phyloP scores from a whole-genome alignment of 2,797 vertebrate genomes.

The Poeciliopsis paucimaculata region DNA sequence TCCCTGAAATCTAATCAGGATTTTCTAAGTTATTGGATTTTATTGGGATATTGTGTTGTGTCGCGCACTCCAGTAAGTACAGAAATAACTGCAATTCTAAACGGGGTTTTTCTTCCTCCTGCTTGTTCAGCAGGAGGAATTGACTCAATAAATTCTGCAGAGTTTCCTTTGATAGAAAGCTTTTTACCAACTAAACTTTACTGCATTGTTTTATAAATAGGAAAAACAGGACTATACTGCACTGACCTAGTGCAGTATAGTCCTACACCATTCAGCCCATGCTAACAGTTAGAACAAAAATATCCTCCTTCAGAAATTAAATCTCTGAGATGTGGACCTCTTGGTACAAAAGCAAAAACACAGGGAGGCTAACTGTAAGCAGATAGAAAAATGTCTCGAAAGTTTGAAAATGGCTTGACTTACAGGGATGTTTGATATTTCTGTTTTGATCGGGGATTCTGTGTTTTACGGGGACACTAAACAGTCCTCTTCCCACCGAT shows the following conservation, averaged over 20 bases:
- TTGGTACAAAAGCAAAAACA: background rate
- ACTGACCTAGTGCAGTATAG: background rate
- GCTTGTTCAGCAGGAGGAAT: background rate
- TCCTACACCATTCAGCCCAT: background rate
- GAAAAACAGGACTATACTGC: background rate
- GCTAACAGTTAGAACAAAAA: background rate
- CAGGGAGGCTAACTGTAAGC: background rate
- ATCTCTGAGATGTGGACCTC: background rate
- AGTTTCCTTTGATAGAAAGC: background rate
- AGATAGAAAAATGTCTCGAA: background rate
- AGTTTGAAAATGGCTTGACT: background rate
- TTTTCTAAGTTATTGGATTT: background rate
- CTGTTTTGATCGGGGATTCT: background rate
- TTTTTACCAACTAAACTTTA: background rate
- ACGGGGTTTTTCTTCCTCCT: background rate
- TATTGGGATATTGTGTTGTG: background rate
- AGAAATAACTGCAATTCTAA: background rate
- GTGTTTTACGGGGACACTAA: background rate
- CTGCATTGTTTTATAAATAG: background rate
- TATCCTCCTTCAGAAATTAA: background rate
- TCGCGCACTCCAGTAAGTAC: background rate
- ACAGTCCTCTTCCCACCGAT: no score
- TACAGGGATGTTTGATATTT: background rate
- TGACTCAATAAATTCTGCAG: background rate
- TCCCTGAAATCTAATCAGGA: background rate